Evolutionary conservation across 2,113 vertebrate species (phyloP).

Genomic region (Blennius ocellaris): DNA sequence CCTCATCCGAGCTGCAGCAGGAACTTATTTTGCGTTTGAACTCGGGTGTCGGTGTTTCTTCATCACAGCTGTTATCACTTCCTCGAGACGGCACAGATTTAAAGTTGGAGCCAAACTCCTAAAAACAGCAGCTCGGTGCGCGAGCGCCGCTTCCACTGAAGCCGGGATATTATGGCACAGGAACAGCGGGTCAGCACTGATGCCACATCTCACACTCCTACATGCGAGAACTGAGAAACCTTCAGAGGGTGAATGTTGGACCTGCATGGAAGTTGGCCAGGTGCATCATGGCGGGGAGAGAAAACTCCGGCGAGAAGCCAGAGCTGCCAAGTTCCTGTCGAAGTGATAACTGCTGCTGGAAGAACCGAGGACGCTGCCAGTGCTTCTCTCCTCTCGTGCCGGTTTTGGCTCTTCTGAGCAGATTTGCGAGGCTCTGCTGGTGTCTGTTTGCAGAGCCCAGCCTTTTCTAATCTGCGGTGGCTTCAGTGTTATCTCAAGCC

Average conservation of each 20-base stretch:
- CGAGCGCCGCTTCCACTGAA: too few species aligned
- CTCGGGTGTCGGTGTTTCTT: neutral
- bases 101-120: constrained; percentile 4
- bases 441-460: constrained; percentile 6
- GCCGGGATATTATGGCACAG: neutral
- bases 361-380: neutral
- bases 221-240: constrained; percentile 10
- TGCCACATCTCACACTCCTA: constrained; percentile 30
- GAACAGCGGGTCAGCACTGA: constrained; percentile 31
- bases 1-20: neutral
- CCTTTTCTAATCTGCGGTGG: constrained; percentile 40
- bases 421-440: constrained; percentile 5
- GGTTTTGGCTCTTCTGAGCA: neutral
- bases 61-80: neutral
- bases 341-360: constrained; percentile 19
- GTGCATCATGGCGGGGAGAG: constrained; percentile 21
- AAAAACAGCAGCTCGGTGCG: neutral
- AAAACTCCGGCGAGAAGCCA: constrained; percentile 1
- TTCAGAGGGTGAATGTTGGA: constrained; percentile 32
- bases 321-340: constrained; percentile 54
- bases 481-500: constrained; percentile 52
- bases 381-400: neutral
- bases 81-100: neutral
- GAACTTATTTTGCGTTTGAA: neutral
- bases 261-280: constrained; percentile 38